phyloP scores from a whole-genome alignment of 2,888 invertebrate genomes.

The Drosophila villosipedis region DNA sequence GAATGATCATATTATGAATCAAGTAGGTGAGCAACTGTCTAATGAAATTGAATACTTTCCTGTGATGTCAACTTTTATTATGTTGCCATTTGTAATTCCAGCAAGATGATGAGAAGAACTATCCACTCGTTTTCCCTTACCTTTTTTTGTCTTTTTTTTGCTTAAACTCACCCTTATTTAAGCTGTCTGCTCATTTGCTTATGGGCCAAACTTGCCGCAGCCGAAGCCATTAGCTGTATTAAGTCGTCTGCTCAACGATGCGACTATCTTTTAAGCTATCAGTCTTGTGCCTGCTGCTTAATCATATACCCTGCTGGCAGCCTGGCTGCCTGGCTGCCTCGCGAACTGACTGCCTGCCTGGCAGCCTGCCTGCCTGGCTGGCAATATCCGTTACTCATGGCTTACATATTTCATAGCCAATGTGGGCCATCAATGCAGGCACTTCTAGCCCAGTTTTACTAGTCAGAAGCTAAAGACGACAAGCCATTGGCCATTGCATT shows the following conservation, averaged over 20 bases:
- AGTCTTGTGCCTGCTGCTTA: constrained; percentile 24
- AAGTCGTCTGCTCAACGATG: constrained; percentile 16
- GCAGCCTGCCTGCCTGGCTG: not conserved
- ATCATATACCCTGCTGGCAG: constrained; percentile 26
- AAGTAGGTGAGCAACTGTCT: not conserved
- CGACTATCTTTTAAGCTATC: constrained; percentile 13
- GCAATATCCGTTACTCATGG: constrained; percentile 36
- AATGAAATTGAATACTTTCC: constrained; percentile 9
- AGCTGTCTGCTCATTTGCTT: constrained; percentile 40
- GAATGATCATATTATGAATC: not conserved
- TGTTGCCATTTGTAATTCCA: constrained; percentile 14
- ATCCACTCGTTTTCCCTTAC: not conserved
- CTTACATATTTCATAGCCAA: constrained; percentile 48
- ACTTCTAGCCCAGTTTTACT: constrained; percentile 56
- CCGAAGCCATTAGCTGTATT: constrained; percentile 47
- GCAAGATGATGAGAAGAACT: not conserved
- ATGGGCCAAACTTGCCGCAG: constrained; percentile 25
- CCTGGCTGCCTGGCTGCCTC: not conserved
- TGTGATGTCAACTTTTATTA: constrained; percentile 11
- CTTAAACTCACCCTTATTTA: not conserved
- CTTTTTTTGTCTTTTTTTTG: not conserved
- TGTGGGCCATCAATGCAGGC: constrained; percentile 43
- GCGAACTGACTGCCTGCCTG: not conserved
- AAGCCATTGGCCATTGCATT: constrained; percentile 66
- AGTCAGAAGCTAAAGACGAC: constrained; percentile 37